A percentile compares a stretch with the other conserved stretches of the same genome.
These are phyloP conservation scores for Xenopus laevis DNA, from an alignment of 2,113 vertebrate genomes.

Conservation along the genomic window DNA sequence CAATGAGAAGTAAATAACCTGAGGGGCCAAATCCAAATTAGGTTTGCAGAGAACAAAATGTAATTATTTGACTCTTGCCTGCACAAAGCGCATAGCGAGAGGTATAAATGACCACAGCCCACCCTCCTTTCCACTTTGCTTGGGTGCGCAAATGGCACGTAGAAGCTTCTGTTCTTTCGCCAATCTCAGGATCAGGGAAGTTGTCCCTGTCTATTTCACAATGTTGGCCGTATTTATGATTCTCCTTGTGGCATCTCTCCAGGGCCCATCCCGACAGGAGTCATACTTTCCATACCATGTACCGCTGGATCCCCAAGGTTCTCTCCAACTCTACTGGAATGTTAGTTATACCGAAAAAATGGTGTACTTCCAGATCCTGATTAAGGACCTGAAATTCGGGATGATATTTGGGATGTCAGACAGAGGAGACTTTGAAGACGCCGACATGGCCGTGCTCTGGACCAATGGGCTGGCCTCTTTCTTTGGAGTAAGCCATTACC, in stretches of 20 bases:
- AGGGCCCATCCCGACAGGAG: slow-evolving; percentile 49
- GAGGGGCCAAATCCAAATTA: slow-evolving; percentile 71
- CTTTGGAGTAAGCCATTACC: slow-evolving; percentile 74
- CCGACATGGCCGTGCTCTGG: slow-evolving; percentile 86
- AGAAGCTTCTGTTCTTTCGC: slow-evolving; percentile 49
- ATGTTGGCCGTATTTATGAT: slow-evolving; percentile 76
- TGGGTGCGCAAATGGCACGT: slow-evolving; percentile 25
- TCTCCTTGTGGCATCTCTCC: slow-evolving; percentile 83
- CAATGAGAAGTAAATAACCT: slow-evolving; percentile 68
- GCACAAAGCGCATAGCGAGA: slow-evolving; percentile 38
- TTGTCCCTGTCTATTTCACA: slow-evolving; percentile 84
- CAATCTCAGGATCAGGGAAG: slow-evolving; percentile 66
- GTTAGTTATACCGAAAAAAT: slow-evolving; percentile 74
- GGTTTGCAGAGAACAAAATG: slow-evolving; percentile 76
- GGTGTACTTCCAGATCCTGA: slow-evolving; percentile 73
- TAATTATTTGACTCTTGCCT: slow-evolving; percentile 66
- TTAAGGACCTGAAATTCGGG: slow-evolving; percentile 64
- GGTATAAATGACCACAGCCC: slow-evolving; percentile 64
- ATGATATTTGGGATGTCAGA: slow-evolving; percentile 90
- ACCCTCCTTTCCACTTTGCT: fast-evolving
- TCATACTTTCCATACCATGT: slow-evolving; percentile 73
- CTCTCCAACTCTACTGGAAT: slow-evolving; percentile 86
- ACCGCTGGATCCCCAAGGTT: slow-evolving; percentile 75
- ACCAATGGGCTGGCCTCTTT: slow-evolving; percentile 70
- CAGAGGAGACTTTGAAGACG: slow-evolving; percentile 75